These are phyloP conservation scores for Polymixis flavicincta DNA, from an alignment of 2,888 invertebrate species.

Conservation along the genomic window DNA sequence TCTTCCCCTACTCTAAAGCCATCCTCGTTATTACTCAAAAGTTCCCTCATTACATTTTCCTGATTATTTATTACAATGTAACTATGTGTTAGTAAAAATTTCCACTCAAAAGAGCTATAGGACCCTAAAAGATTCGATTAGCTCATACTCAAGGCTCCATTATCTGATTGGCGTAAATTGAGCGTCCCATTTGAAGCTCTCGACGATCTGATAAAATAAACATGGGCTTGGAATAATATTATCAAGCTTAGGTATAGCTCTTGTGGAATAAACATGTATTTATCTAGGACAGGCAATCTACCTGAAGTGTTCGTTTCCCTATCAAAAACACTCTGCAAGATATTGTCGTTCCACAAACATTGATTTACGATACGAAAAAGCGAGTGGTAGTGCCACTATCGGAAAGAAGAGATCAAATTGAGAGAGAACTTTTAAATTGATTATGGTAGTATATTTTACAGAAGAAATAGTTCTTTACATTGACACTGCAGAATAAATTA, in stretches of 20 bases:
- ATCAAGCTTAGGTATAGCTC: conserved; percentile 31
- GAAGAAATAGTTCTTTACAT: not conserved
- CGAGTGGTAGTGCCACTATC: not conserved
- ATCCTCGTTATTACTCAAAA: not conserved
- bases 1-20: not conserved
- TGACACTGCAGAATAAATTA: conserved; percentile 36
- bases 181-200: conserved; percentile 43
- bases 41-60: not conserved
- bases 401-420: not conserved
- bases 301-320: conserved; percentile 20
- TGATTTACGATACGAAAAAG: conserved; percentile 17
- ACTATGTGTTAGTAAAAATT: not conserved
- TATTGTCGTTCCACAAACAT: conserved; percentile 25
- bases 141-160: conserved; percentile 30
- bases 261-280: conserved; percentile 42
- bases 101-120: conserved; percentile 9
- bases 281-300: conserved; percentile 30
- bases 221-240: conserved; percentile 44
- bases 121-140: conserved; percentile 41
- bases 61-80: not conserved
- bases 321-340: conserved; percentile 5
- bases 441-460: not conserved
- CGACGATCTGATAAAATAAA: conserved; percentile 56
- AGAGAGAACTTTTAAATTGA: not conserved
- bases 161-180: conserved; percentile 56